phyloP scores from a whole-genome alignment of 2,888 invertebrate species.

The Dione vanillae region DNA sequence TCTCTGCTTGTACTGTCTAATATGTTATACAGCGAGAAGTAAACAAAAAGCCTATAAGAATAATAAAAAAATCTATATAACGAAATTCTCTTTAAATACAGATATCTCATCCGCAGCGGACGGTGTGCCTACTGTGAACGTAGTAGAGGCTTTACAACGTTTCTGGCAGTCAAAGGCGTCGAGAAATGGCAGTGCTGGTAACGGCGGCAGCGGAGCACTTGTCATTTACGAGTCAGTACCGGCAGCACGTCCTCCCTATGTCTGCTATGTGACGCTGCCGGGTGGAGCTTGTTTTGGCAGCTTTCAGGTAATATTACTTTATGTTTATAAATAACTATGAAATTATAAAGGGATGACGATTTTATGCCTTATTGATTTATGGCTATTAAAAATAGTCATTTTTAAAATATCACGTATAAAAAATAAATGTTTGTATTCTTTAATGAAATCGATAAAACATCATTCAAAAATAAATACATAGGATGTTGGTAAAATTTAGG shows the following conservation, averaged over 20 bases:
- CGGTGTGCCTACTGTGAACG: slow-evolving; percentile 90
- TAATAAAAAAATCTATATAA: not conserved
- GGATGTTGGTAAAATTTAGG: no score
- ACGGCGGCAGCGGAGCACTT: slow-evolving; percentile 94
- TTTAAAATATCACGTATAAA: no score
- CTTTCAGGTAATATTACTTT: slow-evolving; percentile 88
- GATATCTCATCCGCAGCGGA: slow-evolving; percentile 59
- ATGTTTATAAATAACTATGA: not conserved
- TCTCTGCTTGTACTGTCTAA: no score
- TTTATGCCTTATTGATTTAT: no score
- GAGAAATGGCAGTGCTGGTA: slow-evolving; percentile 87
- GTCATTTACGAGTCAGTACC: slow-evolving; percentile 98
- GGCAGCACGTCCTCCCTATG: slow-evolving; percentile 94
- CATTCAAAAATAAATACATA: no score
- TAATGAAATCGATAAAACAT: no score
- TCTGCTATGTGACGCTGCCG: slow-evolving; percentile 97
- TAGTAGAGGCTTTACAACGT: slow-evolving; percentile 97
- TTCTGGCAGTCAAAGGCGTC: slow-evolving; percentile 99
- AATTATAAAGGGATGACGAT: not conserved
- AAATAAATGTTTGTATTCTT: no score
- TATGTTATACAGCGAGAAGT: no score
- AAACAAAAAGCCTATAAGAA: no score
- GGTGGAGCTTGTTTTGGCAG: slow-evolving; percentile 98
- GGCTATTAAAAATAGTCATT: no score
- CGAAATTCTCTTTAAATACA: slow-evolving; percentile 11